Conservation (phyloP, 2,113 vertebrate species). For the Tragelaphus buxtoni region DNA sequence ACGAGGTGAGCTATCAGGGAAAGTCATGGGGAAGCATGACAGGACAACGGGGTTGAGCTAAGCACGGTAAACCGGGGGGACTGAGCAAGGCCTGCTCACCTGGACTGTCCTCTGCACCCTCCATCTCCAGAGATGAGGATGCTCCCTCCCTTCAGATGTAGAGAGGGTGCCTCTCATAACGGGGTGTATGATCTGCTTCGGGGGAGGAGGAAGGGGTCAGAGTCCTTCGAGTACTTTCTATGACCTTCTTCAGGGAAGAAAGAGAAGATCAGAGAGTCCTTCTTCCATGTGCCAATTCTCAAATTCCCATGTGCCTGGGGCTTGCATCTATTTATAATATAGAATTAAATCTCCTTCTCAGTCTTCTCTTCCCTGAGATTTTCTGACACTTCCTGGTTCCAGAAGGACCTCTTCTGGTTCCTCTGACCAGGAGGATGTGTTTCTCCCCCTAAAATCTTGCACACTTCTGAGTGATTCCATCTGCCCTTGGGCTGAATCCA, state of each 20-base stretch:
- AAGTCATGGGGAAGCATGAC: neutral
- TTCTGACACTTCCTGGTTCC: neutral
- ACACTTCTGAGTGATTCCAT: neutral
- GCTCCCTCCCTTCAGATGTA: neutral
- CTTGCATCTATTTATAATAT: neutral
- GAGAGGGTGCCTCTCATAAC: neutral
- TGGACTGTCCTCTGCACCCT: neutral
- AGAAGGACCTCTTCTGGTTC: neutral
- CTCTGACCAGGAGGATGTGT: neutral
- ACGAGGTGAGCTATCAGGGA: neutral
- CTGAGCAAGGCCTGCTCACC: neutral
- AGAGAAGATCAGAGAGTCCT: neutral
- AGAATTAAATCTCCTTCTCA: neutral
- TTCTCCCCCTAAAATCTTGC: neutral
- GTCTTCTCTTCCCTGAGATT: neutral
- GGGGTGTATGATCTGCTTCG: neutral
- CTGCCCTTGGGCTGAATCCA: neutral
- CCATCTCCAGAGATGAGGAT: neutral
- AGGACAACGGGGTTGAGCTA: neutral
- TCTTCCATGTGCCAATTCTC: neutral
- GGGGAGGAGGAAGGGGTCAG: neutral
- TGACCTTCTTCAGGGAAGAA: neutral
- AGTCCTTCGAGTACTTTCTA: neutral
- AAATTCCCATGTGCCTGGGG: neutral
- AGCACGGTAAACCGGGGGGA: neutral